These are phyloP conservation scores for Phorcus lineatus DNA, from an alignment of 2,888 invertebrate genomes.

Conservation along the genomic window DNA sequence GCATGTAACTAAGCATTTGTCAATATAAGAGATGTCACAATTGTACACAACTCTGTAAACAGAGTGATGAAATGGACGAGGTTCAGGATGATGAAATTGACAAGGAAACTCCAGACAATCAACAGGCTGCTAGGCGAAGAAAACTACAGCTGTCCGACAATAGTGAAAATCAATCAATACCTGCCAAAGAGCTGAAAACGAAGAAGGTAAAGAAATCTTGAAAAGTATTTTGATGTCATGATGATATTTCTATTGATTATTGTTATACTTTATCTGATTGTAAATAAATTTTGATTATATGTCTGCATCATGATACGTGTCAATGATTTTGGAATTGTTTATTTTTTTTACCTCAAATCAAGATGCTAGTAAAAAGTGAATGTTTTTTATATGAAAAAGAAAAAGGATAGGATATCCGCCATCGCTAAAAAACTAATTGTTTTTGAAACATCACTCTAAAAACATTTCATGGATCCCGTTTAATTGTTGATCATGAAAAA, in stretches of 20 bases:
- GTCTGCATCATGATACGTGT: too few relatives aligned
- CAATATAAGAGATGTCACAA: background rate
- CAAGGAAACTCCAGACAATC: background rate
- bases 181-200: background rate
- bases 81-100: constrained; percentile 16
- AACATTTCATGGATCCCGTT: background rate
- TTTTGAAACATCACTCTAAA: background rate
- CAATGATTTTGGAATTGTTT: too few relatives aligned
- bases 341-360: too few relatives aligned
- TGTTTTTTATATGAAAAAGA: too few relatives aligned
- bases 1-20: too few relatives aligned
- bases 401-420: too few relatives aligned
- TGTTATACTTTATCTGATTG: too few relatives aligned
- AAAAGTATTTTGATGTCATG: background rate
- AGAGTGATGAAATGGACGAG: background rate
- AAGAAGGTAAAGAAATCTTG: constrained; percentile 5
- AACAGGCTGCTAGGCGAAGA: constrained; percentile 27
- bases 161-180: constrained; percentile 8
- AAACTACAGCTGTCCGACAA: constrained; percentile 32
- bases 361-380: too few relatives aligned
- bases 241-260: too few relatives aligned
- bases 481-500: background rate
- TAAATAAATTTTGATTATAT: too few relatives aligned
- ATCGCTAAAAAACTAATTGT: too few relatives aligned
- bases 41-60: background rate